phyloP scores from a whole-genome alignment of 2,797 vertebrate genomes.

The Dendrocincla tyrannina region DNA sequence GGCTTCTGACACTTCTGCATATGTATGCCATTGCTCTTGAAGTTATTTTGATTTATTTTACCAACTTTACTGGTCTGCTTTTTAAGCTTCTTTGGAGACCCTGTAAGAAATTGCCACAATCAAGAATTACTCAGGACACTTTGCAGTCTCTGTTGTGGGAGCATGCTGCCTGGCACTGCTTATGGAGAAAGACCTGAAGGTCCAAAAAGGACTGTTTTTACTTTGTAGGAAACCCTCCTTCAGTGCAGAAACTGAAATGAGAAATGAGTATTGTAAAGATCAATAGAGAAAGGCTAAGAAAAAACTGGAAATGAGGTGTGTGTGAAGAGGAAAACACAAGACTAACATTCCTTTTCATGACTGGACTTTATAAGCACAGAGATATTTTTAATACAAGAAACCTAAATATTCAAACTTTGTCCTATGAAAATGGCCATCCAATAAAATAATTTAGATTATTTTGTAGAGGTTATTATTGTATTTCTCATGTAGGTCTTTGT shows the following conservation, averaged over 20 bases:
- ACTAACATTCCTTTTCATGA: not conserved
- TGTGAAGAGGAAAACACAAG: not conserved
- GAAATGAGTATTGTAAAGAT: not conserved
- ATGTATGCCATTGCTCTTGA: not conserved
- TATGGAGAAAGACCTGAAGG: not conserved
- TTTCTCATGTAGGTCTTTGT: not conserved
- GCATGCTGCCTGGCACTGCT: not conserved
- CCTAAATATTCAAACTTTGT: not conserved
- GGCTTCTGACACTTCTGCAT: not conserved
- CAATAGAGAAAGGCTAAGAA: not conserved
- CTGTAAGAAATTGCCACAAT: not conserved
- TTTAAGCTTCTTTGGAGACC: not conserved
- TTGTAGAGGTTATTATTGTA: not conserved
- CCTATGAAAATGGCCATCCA: not conserved
- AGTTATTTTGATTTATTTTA: slow-evolving; percentile 2
- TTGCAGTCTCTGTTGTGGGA: not conserved
- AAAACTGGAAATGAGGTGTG: not conserved
- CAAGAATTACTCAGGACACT: not conserved
- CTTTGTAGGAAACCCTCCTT: not conserved
- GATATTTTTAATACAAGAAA: not conserved
- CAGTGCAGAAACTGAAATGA: not conserved
- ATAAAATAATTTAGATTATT: not conserved
- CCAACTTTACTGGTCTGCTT: not conserved
- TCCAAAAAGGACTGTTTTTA: not conserved
- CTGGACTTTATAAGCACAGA: not conserved